These are phyloP conservation scores for Drosophila albomicans DNA, from an alignment of 1,140 invertebrate species.

Conservation along the genomic window DNA sequence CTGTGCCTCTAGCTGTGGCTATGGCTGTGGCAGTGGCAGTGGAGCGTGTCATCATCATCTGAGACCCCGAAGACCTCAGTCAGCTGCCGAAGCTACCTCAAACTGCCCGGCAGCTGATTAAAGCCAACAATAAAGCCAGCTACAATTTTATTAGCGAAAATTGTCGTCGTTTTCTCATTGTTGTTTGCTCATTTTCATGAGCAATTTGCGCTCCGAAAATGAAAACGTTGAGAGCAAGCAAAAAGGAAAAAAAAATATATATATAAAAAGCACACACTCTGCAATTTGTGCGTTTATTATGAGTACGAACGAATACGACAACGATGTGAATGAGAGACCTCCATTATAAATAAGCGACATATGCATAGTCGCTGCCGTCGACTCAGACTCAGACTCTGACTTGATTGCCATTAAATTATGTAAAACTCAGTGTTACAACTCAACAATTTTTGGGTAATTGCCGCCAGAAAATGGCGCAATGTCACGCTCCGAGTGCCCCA, in stretches of 20 bases:
- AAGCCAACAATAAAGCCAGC: constrained; percentile 34
- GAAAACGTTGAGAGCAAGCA: neutral
- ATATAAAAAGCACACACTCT: neutral
- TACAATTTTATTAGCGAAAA: constrained; percentile 72
- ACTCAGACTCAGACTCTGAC: constrained; percentile 40
- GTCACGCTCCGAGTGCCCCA: constrained; percentile 72
- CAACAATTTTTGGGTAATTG: constrained; percentile 70
- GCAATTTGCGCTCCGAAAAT: constrained; percentile 47
- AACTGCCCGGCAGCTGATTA: constrained; percentile 23
- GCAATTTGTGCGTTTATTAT: constrained; percentile 47
- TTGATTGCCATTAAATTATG: constrained; percentile 83
- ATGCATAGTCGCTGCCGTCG: constrained; percentile 19
- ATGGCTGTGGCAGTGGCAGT: constrained; percentile 38
- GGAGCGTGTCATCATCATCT: constrained; percentile 70
- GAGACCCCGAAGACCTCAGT: constrained; percentile 1
- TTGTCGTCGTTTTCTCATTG: constrained; percentile 48
- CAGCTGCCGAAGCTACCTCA: neutral
- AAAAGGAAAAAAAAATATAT: neutral
- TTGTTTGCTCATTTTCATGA: constrained; percentile 48
- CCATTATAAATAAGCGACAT: constrained; percentile 50
- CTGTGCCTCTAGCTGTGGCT: neutral
- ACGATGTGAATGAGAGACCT: constrained; percentile 15
- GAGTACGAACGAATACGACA: neutral
- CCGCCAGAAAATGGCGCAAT: constrained; percentile 78
- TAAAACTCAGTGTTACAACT: constrained; percentile 68